Percentiles rank a stretch among this genome's conserved stretches.
These are phyloP conservation scores for Galeopsomyia nigrocyanea DNA, from an alignment of 2,888 invertebrate species.

Conservation along the genomic window DNA sequence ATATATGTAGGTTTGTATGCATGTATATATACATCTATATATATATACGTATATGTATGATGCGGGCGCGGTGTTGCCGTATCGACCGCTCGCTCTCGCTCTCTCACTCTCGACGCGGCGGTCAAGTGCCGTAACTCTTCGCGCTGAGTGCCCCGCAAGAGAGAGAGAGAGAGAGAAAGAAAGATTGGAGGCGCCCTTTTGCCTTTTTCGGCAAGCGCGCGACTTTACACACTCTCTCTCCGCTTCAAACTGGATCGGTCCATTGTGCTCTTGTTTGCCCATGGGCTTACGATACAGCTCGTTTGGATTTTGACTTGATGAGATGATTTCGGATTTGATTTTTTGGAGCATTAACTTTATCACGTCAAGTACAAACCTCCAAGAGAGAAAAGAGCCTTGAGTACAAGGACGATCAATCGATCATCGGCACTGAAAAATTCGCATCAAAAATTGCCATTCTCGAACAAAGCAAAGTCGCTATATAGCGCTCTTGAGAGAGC, in stretches of 20 bases:
- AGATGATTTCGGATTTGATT: no score
- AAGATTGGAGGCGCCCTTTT: background rate
- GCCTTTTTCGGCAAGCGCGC: background rate
- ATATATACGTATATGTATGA: conserved; percentile 46
- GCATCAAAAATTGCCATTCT: no score
- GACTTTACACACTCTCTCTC: background rate
- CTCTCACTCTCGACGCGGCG: conserved; percentile 18
- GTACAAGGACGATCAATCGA: no score
- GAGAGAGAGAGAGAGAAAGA: background rate
- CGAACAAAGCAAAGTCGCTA: no score
- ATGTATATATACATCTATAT: conserved; percentile 40
- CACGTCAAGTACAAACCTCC: no score
- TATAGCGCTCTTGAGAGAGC: no score
- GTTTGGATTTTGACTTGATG: no score
- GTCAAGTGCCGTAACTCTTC: conserved; percentile 43
- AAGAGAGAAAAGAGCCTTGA: no score
- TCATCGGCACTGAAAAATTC: no score
- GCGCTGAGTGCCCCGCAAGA: conserved; percentile 12
- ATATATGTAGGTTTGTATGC: conserved; percentile 1
- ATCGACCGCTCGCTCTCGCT: conserved; percentile 60
- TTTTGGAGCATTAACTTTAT: no score
- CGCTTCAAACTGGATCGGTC: background rate
- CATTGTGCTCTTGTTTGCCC: background rate
- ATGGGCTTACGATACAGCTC: no score
- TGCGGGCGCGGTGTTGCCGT: conserved; percentile 66